A percentile compares a stretch with the other conserved stretches of the same genome.
These are phyloP conservation scores for Podiceps cristatus DNA, from an alignment of 2,113 vertebrate species.

Conservation along the genomic window DNA sequence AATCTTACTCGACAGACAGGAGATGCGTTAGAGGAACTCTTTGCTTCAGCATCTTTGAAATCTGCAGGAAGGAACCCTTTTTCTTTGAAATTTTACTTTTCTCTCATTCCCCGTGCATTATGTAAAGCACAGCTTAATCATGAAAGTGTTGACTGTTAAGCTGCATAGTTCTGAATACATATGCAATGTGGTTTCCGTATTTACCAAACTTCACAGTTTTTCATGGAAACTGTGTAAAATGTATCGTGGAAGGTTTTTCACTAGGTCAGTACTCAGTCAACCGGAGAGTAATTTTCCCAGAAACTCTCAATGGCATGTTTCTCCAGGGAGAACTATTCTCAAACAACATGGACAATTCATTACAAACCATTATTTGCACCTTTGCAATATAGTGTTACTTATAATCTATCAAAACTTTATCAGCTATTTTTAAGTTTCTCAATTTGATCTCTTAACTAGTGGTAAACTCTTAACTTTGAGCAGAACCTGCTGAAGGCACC, in stretches of 20 bases:
- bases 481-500: neutral
- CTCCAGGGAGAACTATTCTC: neutral
- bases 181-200: neutral
- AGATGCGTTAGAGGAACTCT: neutral
- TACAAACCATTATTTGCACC: neutral
- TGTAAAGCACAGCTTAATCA: constrained; percentile 29
- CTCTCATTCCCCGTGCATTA: neutral
- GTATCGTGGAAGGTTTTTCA: neutral
- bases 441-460: neutral
- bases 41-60: constrained; percentile 38
- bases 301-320: neutral
- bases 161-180: neutral
- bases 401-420: neutral
- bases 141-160: constrained; percentile 14
- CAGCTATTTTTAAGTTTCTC: neutral
- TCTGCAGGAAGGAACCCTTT: neutral
- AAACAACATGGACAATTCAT: neutral
- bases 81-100: constrained; percentile 19
- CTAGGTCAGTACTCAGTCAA: neutral
- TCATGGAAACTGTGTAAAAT: neutral
- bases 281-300: neutral
- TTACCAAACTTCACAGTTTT: neutral
- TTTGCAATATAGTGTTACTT: neutral
- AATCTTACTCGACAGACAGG: neutral
- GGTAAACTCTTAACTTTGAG: neutral